A percentile compares a stretch with the other conserved stretches of the same genome.
These are phyloP conservation scores for Charadrius vociferus DNA, from an alignment of 2,113 vertebrate species.

Conservation along the genomic window DNA sequence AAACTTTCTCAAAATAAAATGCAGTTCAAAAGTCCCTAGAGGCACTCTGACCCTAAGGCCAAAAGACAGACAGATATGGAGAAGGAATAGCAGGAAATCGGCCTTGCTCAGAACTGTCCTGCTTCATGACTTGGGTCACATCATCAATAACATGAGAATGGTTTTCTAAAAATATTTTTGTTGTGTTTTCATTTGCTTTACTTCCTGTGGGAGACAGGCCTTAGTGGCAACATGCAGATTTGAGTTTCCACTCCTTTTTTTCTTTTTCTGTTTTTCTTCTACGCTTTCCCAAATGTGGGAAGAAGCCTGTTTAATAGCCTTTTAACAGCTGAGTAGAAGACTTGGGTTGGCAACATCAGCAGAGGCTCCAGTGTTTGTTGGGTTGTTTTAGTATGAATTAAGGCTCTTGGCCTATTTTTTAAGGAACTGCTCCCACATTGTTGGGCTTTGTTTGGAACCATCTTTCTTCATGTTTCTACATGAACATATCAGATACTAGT, in stretches of 20 bases:
- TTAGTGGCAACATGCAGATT: not conserved
- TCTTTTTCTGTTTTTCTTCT: not conserved
- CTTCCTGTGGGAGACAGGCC: constrained; percentile 35
- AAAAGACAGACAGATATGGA: not conserved
- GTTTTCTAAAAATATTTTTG: constrained; percentile 28
- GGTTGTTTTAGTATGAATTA: not conserved
- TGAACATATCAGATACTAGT: not conserved
- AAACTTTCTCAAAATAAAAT: constrained; percentile 64
- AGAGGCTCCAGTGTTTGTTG: not conserved
- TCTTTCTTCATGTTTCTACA: not conserved
- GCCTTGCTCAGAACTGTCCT: not conserved
- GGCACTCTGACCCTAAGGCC: constrained; percentile 5
- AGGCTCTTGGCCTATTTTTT: not conserved
- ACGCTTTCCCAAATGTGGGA: not conserved
- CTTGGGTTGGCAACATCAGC: not conserved
- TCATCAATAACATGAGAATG: constrained; percentile 13
- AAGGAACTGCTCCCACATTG: not conserved
- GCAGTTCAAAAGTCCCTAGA: not conserved
- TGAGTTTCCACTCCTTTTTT: not conserved
- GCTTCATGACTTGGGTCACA: constrained; percentile 8
- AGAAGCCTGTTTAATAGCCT: not conserved
- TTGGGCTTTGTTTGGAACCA: not conserved
- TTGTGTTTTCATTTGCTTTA: constrained; percentile 9
- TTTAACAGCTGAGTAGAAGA: not conserved
- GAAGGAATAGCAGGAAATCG: constrained; percentile 10